These are phyloP conservation scores for Troilus luridus DNA, from an alignment of 2,888 invertebrate genomes.

Conservation along the genomic window DNA sequence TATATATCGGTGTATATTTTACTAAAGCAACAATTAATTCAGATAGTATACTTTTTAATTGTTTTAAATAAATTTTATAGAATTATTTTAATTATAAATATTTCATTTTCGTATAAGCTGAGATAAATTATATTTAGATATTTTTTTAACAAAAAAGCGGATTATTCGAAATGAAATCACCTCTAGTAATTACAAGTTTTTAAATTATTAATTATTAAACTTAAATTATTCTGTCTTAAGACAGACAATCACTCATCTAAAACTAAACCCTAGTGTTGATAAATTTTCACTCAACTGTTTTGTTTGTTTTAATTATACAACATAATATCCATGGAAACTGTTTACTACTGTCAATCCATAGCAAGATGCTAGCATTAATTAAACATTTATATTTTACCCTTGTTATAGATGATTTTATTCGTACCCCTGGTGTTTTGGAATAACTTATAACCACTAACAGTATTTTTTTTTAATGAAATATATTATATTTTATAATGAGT, in stretches of 20 bases:
- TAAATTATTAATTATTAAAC: background rate
- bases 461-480: background rate
- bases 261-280: background rate
- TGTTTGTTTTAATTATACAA: slow-evolving; percentile 20
- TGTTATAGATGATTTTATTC: slow-evolving; percentile 43
- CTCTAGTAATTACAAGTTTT: background rate
- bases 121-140: background rate
- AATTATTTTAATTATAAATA: background rate
- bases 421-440: background rate
- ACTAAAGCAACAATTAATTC: background rate
- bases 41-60: background rate
- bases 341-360: slow-evolving; percentile 12
- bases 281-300: background rate
- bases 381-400: slow-evolving; percentile 33
- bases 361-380: slow-evolving; percentile 33
- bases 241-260: background rate
- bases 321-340: slow-evolving; percentile 33
- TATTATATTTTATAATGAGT: background rate
- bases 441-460: background rate
- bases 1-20: background rate
- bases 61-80: background rate
- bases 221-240: background rate
- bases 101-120: background rate
- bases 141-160: background rate
- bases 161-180: background rate